Conservation (phyloP, 1,140 invertebrate species). For the Papilio helenus region DNA sequence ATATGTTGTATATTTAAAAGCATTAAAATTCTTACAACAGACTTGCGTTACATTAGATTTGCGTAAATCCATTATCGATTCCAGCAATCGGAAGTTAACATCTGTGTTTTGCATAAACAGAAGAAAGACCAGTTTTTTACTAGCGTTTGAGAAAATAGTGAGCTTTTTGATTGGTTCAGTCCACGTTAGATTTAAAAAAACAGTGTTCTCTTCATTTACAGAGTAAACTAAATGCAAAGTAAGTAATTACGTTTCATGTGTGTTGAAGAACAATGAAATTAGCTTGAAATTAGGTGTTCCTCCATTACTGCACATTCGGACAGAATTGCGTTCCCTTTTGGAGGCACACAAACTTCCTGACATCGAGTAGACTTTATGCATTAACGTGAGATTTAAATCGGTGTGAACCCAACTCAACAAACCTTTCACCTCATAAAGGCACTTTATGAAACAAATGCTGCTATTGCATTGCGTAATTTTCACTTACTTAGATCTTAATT, state of each 20-base stretch:
- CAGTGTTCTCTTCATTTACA: neutral
- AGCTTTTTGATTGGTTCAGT: too few species aligned
- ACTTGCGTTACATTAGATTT: neutral
- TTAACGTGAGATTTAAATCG: neutral
- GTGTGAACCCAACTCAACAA: neutral
- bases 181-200: too few species aligned
- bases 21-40: conserved; percentile 3
- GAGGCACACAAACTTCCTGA: neutral
- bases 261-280: neutral
- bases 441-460: neutral
- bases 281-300: neutral
- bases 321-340: neutral
- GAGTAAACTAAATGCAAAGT: neutral
- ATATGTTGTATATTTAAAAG: neutral
- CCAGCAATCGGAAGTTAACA: neutral
- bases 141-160: too few species aligned
- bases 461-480: too few species aligned
- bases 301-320: neutral
- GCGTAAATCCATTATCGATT: neutral
- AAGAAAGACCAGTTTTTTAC: neutral
- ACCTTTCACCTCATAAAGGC: neutral
- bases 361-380: neutral
- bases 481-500: too few species aligned
- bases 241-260: neutral
- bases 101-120: neutral